Base-by-base conservation (phyloP, 2,797 vertebrate species). In the Sebastiscus albofasciatus region DNA sequence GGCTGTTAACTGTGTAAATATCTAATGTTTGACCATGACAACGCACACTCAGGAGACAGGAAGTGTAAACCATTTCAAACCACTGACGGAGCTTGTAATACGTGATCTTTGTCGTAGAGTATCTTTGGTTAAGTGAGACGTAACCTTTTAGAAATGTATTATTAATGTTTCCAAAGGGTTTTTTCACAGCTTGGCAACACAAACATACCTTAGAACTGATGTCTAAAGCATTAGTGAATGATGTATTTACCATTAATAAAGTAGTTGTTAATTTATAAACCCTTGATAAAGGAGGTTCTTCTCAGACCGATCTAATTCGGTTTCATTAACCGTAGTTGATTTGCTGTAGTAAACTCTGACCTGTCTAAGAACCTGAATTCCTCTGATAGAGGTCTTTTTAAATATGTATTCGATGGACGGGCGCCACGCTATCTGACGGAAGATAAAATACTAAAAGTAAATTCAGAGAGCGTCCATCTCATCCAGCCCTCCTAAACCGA, bases 401-500 rank as follows among this genome's bases (percentile, higher is more conserved):
- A 71, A 67, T 42, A 26, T 54, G 46, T 1, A 69, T 73, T 18
- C 46, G 39, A 3, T 52, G 7, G 18, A 46, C 1, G 20, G 61
- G 46, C 39, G 16, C 70, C 64, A 2, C 7, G 0, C n/a, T 8
- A 1, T 75, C 67, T 46, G 78, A 46, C 55, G 11, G 36, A 2
- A 79, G 59, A 34, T 77, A 3, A 55, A 76, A 55, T 14, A 34
- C 20, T 36, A 52, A 56, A 60, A 70, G 60, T 72, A 27, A 65
- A 75, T 42, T 27, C 34, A 22, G 76, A 77, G 34, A 4, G 4
- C 0, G 49, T 52, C 39, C 46, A 24, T 75, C 29, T 62, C 10
- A 18, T 27, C 26, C 70, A 34, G 54, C 24, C 34, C 33, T 22
- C 42, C 49, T 1, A 2, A 34, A 77, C 61, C 72, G 11, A 58